phyloP scores from a whole-genome alignment of 2,797 vertebrate genomes.

The Sylvia borin region DNA sequence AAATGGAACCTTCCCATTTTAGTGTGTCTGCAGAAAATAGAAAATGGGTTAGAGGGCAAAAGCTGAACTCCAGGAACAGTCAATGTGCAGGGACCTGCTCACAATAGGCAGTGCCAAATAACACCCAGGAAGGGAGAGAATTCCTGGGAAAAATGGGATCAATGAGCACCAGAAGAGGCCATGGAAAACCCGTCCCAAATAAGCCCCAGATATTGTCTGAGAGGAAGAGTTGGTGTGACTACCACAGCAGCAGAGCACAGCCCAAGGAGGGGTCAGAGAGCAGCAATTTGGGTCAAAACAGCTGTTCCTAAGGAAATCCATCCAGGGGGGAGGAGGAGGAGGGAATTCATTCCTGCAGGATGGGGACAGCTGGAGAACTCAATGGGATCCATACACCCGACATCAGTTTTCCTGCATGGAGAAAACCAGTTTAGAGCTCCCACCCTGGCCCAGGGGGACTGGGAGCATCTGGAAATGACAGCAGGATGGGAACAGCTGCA shows the following conservation, averaged over 20 bases:
- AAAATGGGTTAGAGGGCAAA: neutral
- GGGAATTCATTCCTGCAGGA: neutral
- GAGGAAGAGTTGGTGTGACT: neutral
- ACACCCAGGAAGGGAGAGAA: neutral
- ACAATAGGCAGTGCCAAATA: neutral
- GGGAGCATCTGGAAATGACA: neutral
- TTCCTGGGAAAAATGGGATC: neutral
- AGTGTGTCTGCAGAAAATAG: neutral
- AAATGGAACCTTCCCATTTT: neutral
- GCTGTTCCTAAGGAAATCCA: neutral
- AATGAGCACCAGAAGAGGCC: neutral
- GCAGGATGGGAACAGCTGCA: neutral
- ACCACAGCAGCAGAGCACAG: neutral
- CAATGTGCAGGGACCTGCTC: neutral
- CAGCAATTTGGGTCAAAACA: neutral
- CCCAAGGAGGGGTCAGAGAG: neutral
- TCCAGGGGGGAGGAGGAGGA: neutral
- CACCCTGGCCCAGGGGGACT: neutral
- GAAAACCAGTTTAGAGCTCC: neutral
- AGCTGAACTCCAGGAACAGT: neutral
- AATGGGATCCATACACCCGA: accelerated
- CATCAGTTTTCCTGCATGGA: neutral
- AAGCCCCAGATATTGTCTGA: neutral
- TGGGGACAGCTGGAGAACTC: neutral
- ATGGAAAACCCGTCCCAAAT: neutral